Base-by-base conservation (phyloP, 1,140 invertebrate species). In the Metopolophium dirhodum region DNA sequence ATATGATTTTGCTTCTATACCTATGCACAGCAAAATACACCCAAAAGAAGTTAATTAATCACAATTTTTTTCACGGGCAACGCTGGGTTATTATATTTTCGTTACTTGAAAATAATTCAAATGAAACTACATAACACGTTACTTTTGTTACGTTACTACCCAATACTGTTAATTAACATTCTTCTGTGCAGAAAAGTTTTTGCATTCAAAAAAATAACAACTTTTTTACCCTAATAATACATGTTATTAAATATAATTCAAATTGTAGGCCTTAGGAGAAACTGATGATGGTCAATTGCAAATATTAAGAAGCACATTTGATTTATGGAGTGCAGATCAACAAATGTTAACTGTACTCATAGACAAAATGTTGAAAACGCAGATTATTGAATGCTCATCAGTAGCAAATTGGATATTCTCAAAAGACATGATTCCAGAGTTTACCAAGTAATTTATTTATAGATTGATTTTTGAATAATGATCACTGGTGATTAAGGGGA, bases 381-480 rank as follows among this genome's bases (percentile, higher is more conserved):
- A 99, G 95, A 98, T 99, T 86, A 97, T 99, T 30, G 98, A 99
- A 95, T 99, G 98, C 95, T 98, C 98, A 94, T 97, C 99, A 22
- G 98, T 99, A 23, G 99, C 99, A 49, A 99, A 99, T 94, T 99
- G 99, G 99, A 97, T 99, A 93, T 99, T 99, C 96, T 99, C 98
- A 8, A 98, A 98, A 95, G 98, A 99, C 95, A 99, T 99, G 98
- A 96, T 96, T 45, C 95, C 96, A 20, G 98, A 99, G 95, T 99
- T 99, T 95, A 99, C 98, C 0, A 98, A 98, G 97, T 97, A 95
- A 95, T 94, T 95, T 30, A 45, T 93, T 47, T 77, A n/a, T 77
- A n/a, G 30, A 18, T 4, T 1, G 6, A 4, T 77, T 68, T 7
- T 4, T 77, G 61, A 77, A 77, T 7, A 77, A 14, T 18, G 61